phyloP scores from a whole-genome alignment of 1,140 invertebrate genomes.

The Drosophila tani region DNA sequence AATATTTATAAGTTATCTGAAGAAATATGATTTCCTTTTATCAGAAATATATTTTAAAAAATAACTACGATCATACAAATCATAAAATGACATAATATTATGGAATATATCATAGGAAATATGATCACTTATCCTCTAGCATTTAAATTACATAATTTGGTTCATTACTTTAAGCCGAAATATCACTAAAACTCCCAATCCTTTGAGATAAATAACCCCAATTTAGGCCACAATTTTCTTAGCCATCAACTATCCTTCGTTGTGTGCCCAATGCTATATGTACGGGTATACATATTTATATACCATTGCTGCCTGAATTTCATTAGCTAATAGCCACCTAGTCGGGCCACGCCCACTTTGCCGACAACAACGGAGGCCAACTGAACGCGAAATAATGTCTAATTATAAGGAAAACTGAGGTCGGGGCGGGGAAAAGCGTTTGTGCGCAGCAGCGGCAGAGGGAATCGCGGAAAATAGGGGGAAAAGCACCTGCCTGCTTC shows the following conservation, averaged over 20 bases:
- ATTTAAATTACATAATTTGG: neutral
- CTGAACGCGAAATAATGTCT: constrained; percentile 62
- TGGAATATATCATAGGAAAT: neutral
- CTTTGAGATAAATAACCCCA: neutral
- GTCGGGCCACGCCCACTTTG: constrained; percentile 37
- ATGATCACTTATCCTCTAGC: neutral
- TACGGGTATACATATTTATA: neutral
- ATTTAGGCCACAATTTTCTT: neutral
- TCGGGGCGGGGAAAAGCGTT: constrained; percentile 43
- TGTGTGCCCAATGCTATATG: neutral
- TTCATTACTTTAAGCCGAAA: neutral
- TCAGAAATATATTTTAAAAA: too few relatives aligned
- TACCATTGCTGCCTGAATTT: constrained; percentile 17
- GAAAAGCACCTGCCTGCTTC: constrained; percentile 17
- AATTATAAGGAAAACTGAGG: constrained; percentile 44
- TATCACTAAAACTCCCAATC: too few relatives aligned
- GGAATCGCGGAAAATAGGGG: constrained; percentile 14
- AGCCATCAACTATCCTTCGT: neutral
- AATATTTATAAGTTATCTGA: too few relatives aligned
- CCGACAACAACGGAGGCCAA: constrained; percentile 40
- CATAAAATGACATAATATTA: neutral
- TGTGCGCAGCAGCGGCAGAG: constrained; percentile 30
- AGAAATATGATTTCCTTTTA: too few relatives aligned
- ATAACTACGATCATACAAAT: neutral
- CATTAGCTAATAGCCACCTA: constrained; percentile 49